These are phyloP conservation scores for Archivesica marissinica DNA, from an alignment of 1,140 invertebrate genomes.

Conservation along the genomic window DNA sequence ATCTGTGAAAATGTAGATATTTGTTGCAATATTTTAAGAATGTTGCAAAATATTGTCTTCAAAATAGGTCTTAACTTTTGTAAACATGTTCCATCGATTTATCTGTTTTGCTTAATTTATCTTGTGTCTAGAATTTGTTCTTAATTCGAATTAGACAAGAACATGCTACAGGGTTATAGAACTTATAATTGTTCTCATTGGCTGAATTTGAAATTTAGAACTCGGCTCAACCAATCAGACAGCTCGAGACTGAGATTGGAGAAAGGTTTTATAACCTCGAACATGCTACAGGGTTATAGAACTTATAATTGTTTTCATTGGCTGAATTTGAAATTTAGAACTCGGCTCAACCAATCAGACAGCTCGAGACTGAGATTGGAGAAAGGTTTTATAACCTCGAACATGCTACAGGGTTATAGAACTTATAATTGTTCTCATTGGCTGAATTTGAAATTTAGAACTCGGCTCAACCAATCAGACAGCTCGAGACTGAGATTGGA, in stretches of 20 bases:
- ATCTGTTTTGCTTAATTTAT: neutral
- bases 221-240: no score
- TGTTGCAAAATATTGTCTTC: neutral
- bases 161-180: neutral
- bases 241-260: no score
- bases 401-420: neutral
- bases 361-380: neutral
- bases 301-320: neutral
- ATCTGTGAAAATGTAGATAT: neutral
- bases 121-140: neutral
- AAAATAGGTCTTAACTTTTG: neutral
- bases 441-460: neutral
- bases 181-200: neutral
- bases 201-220: neutral
- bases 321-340: neutral
- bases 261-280: no score
- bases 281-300: neutral
- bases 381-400: neutral
- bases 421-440: neutral
- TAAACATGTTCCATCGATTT: neutral
- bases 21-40: neutral
- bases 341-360: neutral
- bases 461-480: no score
- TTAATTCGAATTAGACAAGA: no score
- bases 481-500: no score